Conservation (phyloP, 2,888 invertebrate species). For the Andrena bicolor region DNA sequence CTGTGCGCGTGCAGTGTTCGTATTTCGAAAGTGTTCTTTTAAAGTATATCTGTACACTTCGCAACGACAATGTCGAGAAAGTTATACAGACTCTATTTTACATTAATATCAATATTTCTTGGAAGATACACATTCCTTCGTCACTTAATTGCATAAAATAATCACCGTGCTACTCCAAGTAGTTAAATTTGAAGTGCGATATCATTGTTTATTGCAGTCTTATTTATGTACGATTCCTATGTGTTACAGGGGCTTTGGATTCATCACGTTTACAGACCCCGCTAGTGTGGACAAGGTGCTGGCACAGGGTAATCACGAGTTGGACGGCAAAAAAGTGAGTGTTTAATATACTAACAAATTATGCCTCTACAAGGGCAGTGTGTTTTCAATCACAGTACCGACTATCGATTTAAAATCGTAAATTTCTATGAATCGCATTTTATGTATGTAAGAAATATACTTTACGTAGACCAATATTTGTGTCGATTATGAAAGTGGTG, state of each 20-base stretch:
- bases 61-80: background rate
- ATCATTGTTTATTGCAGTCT: background rate
- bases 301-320: conserved; percentile 98
- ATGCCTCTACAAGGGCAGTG: background rate
- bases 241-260: conserved; percentile 98
- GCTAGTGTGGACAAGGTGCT: conserved; percentile 99
- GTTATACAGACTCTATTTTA: background rate
- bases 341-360: conserved; percentile 35
- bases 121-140: background rate
- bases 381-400: conserved; percentile 8
- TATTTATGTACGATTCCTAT: conserved; percentile 49
- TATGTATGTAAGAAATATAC: background rate
- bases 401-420: background rate
- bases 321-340: conserved; percentile 99
- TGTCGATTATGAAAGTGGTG: background rate
- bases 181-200: background rate
- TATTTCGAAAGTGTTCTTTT: background rate
- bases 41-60: background rate
- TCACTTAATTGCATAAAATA: background rate
- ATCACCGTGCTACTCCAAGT: background rate
- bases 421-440: background rate
- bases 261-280: conserved; percentile 99
- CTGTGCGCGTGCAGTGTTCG: background rate
- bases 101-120: background rate
- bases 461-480: background rate